Percentiles rank a stretch among this genome's conserved stretches.
Conservation (phyloP, 2,797 vertebrate species). For the Microctenopoma steveboyesi region DNA sequence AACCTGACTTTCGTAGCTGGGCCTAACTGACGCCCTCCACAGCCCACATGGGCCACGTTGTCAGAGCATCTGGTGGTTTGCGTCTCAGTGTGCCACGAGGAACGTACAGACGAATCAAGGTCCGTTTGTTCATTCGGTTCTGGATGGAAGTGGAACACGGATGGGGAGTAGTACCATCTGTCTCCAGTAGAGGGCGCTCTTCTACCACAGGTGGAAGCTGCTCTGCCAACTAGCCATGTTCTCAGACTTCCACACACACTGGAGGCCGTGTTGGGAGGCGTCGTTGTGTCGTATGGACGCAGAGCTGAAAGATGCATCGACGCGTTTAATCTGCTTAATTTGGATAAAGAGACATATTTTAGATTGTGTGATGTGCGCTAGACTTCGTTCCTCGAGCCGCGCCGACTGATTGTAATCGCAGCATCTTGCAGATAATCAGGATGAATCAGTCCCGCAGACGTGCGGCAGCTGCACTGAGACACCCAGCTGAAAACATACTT, state of each 20-base stretch:
- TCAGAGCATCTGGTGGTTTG: not conserved
- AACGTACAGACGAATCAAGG: too few relatives aligned
- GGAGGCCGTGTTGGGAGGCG: too few relatives aligned
- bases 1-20: too few relatives aligned
- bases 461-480: not conserved
- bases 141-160: too few relatives aligned
- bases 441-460: not conserved
- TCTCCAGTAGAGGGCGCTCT: slow-evolving; percentile 61
- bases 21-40: too few relatives aligned
- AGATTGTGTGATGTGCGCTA: not conserved
- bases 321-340: not conserved
- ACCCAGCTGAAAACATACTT: not conserved
- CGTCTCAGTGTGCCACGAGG: too few relatives aligned
- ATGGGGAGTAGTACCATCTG: not conserved
- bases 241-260: too few relatives aligned
- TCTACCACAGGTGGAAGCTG: slow-evolving; percentile 1
- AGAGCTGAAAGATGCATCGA: not conserved
- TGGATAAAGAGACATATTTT: not conserved
- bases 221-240: not conserved
- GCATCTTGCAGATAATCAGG: not conserved
- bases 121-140: not conserved
- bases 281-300: not conserved
- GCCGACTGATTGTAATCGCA: not conserved
- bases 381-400: not conserved
- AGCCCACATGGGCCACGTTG: too few relatives aligned